Evolutionary conservation across 1,140 invertebrate genomes (phyloP).

Genomic region (Oscheius sp.): DNA sequence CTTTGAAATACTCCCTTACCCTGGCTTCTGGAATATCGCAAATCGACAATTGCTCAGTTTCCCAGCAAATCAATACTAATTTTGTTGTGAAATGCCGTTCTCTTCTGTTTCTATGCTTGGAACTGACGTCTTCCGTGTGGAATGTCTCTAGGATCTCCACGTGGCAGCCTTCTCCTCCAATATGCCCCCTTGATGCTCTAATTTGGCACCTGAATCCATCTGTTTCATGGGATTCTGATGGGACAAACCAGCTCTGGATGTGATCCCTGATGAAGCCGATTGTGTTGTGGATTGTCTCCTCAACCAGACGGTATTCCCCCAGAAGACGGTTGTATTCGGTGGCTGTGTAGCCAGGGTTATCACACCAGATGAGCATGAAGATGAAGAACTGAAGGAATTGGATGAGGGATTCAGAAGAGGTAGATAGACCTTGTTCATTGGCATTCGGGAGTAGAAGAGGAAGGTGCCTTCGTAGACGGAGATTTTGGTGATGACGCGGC

Average conservation of each 20-base stretch:
- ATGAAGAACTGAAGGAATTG: constrained; percentile 21
- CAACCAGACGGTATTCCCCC: constrained; percentile 27
- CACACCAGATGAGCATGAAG: constrained; percentile 35
- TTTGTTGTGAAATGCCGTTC: constrained; percentile 24
- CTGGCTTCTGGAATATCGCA: neutral
- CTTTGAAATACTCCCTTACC: neutral
- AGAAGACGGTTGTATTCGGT: constrained; percentile 29
- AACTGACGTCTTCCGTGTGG: constrained; percentile 21
- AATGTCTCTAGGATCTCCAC: constrained; percentile 30
- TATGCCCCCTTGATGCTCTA: neutral
- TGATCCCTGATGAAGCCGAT: constrained; percentile 33
- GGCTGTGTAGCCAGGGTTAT: constrained; percentile 23
- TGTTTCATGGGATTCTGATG: neutral
- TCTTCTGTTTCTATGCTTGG: constrained; percentile 25
- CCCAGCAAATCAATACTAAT: constrained; percentile 13
- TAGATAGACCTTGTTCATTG: constrained; percentile 18
- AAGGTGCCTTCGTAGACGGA: constrained; percentile 32
- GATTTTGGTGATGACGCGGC: constrained; percentile 28
- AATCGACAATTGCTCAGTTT: neutral
- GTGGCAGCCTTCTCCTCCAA: constrained; percentile 11
- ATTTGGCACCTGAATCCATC: constrained; percentile 1
- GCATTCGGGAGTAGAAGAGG: constrained; percentile 34
- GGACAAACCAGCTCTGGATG: constrained; percentile 32
- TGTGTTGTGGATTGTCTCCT: constrained; percentile 33
- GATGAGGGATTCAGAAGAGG: neutral